These are phyloP conservation scores for Apostichopus parvimensis DNA, from an alignment of 35 echinoderm and acorn worm genomes.

Conservation along the genomic window DNA sequence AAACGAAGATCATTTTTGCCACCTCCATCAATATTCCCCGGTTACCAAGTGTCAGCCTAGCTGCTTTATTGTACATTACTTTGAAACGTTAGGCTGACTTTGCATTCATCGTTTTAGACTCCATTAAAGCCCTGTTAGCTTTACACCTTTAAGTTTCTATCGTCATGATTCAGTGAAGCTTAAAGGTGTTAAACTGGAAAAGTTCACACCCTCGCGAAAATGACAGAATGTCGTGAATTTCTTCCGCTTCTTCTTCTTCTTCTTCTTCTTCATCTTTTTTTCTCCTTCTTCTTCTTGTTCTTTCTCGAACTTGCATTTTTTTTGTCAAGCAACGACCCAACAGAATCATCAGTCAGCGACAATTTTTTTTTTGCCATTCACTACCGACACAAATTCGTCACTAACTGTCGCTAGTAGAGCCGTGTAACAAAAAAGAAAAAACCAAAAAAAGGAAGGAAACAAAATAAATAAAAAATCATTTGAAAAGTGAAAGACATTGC, in stretches of 20 bases:
- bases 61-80: neutral
- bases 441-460: neutral
- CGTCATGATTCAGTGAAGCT: slow-evolving; percentile 54
- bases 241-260: neutral
- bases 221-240: slow-evolving; percentile 48
- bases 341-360: slow-evolving; percentile 30
- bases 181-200: slow-evolving; percentile 56
- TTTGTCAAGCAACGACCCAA: neutral
- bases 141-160: slow-evolving; percentile 34
- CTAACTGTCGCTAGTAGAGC: slow-evolving; percentile 10
- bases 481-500: too few species aligned
- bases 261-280: too few species aligned
- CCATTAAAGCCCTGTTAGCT: slow-evolving; percentile 49
- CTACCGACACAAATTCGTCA: slow-evolving; percentile 6
- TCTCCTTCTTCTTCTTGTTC: neutral
- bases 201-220: slow-evolving; percentile 56
- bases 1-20: slow-evolving; percentile 43
- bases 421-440: neutral
- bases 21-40: slow-evolving; percentile 44
- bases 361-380: neutral
- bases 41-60: slow-evolving; percentile 41
- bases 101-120: slow-evolving; percentile 22
- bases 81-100: slow-evolving; percentile 47
- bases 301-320: neutral
- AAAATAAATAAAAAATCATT: too few species aligned